Base-by-base conservation (phyloP, 2,888 invertebrate genomes). In the Nudaria mundana region DNA sequence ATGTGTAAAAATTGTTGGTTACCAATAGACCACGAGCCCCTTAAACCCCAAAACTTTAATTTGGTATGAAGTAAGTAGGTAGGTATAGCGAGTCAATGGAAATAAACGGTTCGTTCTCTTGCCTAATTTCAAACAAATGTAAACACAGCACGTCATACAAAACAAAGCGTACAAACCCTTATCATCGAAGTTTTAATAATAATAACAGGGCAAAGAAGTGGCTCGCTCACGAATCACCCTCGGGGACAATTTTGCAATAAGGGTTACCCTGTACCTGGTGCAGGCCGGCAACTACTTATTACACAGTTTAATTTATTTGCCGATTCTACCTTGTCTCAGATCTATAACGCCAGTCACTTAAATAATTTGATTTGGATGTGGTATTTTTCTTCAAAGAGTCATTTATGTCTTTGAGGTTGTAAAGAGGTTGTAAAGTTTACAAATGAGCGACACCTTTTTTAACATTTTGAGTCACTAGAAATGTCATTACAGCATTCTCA, bases 221-320 rank as follows among this genome's bases (percentile, higher is more conserved):
- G 72, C 63, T 66, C 58, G 60, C 65, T 64, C 72, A 75, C 76
- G 77, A 75, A 70, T 64, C 66, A 65, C 61, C 58, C 57, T 54
- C 70, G 54, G 76, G 72, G 81, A 78, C 81, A 80, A 78, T 78
- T 79, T 73, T 64, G 80, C 77, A 82, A 79, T 78, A 76, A 82
- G 81, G 76, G 75, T 55, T 64, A 63, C 65, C 61, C 78, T 14
- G 61, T 59, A 37, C 58, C 61, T 59, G 61, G 81, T 72, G 81
- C 79, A 70, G 71, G 56, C 57, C 53, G 58, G 64, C 59, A 46
- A 63, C 76, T 72, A 71, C 76, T 80, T 80, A 81, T 71, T 79
- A 78, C 76, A 63, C 70, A 68, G 72, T 77, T 79, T 81, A 82
- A 82, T 81, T 81, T 81, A 82, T 81, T 79, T 77, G 75, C 63